Percentiles rank a stretch among this genome's conserved stretches.
Conservation (phyloP, 2,797 vertebrate genomes). For the Scleropages formosus region DNA sequence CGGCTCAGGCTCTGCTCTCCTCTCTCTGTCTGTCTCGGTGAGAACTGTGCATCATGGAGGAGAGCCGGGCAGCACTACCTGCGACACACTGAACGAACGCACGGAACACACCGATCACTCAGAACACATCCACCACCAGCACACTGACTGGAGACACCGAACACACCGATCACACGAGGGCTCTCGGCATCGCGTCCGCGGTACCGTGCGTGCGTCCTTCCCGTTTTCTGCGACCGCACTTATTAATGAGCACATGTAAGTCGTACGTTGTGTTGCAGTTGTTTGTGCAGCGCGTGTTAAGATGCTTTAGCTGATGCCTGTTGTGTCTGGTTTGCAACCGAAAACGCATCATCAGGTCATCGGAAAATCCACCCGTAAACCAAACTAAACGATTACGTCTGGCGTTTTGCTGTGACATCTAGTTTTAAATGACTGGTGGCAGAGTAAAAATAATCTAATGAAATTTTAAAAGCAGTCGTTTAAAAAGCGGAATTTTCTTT, state of each 20-base stretch:
- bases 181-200: constrained; percentile 27
- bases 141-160: no score
- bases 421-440: not conserved
- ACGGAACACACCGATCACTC: no score
- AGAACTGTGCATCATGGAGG: no score
- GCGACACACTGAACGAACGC: no score
- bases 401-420: not conserved
- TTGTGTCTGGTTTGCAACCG: constrained; percentile 4
- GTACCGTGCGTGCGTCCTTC: no score
- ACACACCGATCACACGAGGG: constrained; percentile 18
- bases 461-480: not conserved
- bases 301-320: no score
- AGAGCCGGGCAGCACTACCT: no score
- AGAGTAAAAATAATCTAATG: no score
- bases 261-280: not conserved
- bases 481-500: not conserved
- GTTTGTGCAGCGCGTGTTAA: not conserved
- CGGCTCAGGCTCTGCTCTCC: no score
- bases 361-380: not conserved
- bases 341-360: not conserved
- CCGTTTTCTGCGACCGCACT: not conserved
- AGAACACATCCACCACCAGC: no score
- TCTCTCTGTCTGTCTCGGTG: no score
- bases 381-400: not conserved
- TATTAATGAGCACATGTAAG: not conserved